phyloP scores from a whole-genome alignment of 2,888 invertebrate genomes.

The Leptopterna dolabrata region DNA sequence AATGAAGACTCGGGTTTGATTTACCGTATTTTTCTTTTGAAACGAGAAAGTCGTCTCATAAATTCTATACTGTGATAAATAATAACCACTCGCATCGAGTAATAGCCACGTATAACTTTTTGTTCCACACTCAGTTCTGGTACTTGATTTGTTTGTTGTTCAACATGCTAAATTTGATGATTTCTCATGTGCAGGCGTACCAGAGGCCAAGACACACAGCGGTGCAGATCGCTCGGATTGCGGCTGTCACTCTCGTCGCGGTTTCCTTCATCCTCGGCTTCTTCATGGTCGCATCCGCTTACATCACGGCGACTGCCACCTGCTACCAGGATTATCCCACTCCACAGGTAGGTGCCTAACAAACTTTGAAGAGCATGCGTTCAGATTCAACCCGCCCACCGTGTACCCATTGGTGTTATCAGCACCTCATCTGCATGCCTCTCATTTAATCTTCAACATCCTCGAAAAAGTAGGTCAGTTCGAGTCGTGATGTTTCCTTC shows the following conservation, averaged over 20 bases:
- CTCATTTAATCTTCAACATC: neutral
- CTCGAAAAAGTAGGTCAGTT: neutral
- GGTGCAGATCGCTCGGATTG: slow-evolving; percentile 88
- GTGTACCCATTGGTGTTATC: neutral
- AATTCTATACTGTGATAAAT: too few relatives aligned
- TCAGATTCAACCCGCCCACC: neutral
- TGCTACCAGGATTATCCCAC: slow-evolving; percentile 68
- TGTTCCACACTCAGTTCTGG: too few relatives aligned
- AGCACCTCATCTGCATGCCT: neutral
- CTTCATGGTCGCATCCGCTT: slow-evolving; percentile 85
- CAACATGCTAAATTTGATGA: neutral
- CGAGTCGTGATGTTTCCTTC: neutral
- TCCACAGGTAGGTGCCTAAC: slow-evolving; percentile 55
- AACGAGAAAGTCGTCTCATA: too few relatives aligned
- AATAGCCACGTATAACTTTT: too few relatives aligned
- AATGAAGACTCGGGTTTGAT: too few relatives aligned
- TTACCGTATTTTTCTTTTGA: too few relatives aligned
- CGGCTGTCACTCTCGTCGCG: slow-evolving; percentile 83
- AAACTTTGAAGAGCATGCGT: neutral
- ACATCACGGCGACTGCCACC: slow-evolving; percentile 83
- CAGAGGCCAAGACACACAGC: slow-evolving; percentile 75
- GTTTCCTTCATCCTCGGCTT: slow-evolving; percentile 84
- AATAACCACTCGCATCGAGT: too few relatives aligned
- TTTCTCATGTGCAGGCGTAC: slow-evolving; percentile 76
- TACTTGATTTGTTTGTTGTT: too few relatives aligned